Base-by-base conservation (phyloP, 1,140 invertebrate genomes). In the Calosoma granatense region DNA sequence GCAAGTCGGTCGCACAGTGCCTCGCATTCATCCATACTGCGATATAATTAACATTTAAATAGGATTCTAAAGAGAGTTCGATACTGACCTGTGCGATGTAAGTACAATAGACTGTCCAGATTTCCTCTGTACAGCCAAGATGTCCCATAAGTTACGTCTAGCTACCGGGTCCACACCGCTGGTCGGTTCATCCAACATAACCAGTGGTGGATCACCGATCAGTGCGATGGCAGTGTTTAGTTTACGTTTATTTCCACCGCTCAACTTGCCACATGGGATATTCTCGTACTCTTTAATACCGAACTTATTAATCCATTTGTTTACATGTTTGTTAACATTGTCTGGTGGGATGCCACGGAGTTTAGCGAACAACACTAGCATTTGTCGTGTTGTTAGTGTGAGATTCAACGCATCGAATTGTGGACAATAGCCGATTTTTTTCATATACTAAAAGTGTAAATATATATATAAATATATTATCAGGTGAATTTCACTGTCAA, bases 1-100 rank as follows among this genome's bases (percentile, higher is more conserved):
- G 83, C 89, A 41, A 94, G 71, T 53, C 88, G 75, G 41, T 80
- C 76, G 63, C 88, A 92, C 1, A 91, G 73, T 9, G 82, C 80
- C 69, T 91, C 88, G 72, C 86, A 90, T 76, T 95, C 92, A 71
- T 92, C 90, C 90, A 94, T 92, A 62, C 88, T 88, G 65, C 21
- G 69, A 36, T 11, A 57, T 56, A 22, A 47, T 26, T 52, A 51
- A 1, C 15, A 59, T 47, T 57, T 55, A 0, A 54, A n/a, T n/a
- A n/a, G n/a, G n/a, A n/a, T n/a, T n/a, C n/a, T n/a, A n/a, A n/a
- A n/a, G 9, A 19, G 15, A 56, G 4, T 56, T 52, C 22, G 4
- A 20, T 3, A 9, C 9, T n/a, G n/a, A 78, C 76, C 75, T 82
- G 58, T 82, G 81, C 6, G 80, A 82, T 4, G 80, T 82, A 11